phyloP scores from a whole-genome alignment of 2,888 invertebrate genomes.

The Drosophila cracens region DNA sequence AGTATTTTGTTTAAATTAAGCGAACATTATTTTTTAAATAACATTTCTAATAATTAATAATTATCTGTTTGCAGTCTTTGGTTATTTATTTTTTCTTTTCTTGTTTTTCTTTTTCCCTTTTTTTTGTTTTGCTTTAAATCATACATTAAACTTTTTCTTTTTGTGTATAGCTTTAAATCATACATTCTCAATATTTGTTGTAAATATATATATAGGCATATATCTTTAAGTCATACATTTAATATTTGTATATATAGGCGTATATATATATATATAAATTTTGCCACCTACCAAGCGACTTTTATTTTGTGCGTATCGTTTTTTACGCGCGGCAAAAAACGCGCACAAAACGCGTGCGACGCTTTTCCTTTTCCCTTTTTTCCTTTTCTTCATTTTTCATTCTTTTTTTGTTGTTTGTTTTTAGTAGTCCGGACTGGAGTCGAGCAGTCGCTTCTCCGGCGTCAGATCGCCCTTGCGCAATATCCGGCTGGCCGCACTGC shows the following conservation, averaged over 20 bases:
- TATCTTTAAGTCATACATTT: slow-evolving; percentile 60
- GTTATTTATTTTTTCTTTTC: slow-evolving; percentile 84
- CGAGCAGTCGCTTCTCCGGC: slow-evolving; percentile 85
- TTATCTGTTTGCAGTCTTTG: slow-evolving; percentile 86
- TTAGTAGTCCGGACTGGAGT: slow-evolving; percentile 85
- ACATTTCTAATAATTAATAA: slow-evolving; percentile 85
- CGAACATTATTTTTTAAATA: slow-evolving; percentile 83
- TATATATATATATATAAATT: slow-evolving; percentile 16
- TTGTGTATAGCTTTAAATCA: slow-evolving; percentile 33
- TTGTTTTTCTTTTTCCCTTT: slow-evolving; percentile 50
- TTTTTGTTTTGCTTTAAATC: slow-evolving; percentile 48
- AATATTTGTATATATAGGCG: slow-evolving; percentile 53
- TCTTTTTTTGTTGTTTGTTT: neutral
- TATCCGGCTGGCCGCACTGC: slow-evolving; percentile 81
- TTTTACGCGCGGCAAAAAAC: slow-evolving; percentile 67
- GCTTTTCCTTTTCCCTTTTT: neutral
- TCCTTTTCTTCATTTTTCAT: neutral
- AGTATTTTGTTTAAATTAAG: slow-evolving; percentile 61
- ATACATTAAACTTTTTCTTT: slow-evolving; percentile 62
- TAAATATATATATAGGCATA: slow-evolving; percentile 37
- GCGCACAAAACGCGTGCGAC: slow-evolving; percentile 55
- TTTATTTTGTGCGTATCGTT: slow-evolving; percentile 43
- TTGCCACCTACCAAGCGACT: slow-evolving; percentile 24
- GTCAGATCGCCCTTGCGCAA: slow-evolving; percentile 84
- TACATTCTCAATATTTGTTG: slow-evolving; percentile 49